Base-by-base conservation (phyloP, 1,140 invertebrate genomes). In the Drosophila setifemur region DNA sequence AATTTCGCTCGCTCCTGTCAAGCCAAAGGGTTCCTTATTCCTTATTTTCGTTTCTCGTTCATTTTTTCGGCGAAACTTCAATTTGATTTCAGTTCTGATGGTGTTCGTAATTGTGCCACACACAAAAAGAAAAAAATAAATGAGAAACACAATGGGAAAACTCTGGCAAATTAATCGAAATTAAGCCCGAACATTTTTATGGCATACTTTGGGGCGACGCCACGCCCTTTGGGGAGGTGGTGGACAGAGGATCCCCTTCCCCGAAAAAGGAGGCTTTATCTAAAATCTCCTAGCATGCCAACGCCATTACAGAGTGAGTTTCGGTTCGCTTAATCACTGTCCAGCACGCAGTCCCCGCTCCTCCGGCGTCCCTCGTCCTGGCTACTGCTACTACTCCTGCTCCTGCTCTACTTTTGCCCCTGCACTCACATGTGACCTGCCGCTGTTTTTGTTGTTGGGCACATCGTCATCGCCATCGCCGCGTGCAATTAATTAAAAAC, bases 401-500 rank as follows among this genome's bases (percentile, higher is more conserved):
- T 26, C 12, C 25, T 23, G 9, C 5, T 49, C 11, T 23, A 42
- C 11, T 26, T 29, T 55, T n/a, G n/a, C n/a, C n/a, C n/a, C 28
- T 31, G 25, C 19, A 18, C 39, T 33, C 48, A 47, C 64, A 77
- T 52, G 78, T 78, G 61, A 60, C 16, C 23, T 16, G 50, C 25
- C 16, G 9, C 18, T 28, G 39, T 8, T 26, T 45, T 58, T 60
- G 61, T 69, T 43, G 35, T 31, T 25, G 29, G 44, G 12, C 52
- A 44, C 16, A 37, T 25, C 54, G 61, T 40, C 45, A 31, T 53
- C 58, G 68, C 43, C 54, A 45, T 66, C 71, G 74, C 78, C 76
- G 79, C 88, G 88, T 89, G 88, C 88, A 89, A 89, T 89, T 89
- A 89, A 89, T 89, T 89, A 89, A 89, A 89, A 89, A 85, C 88